A percentile compares a stretch with the other conserved stretches of the same genome.
Conservation (phyloP, 1,140 invertebrate species). For the Drosophila micromelanica region DNA sequence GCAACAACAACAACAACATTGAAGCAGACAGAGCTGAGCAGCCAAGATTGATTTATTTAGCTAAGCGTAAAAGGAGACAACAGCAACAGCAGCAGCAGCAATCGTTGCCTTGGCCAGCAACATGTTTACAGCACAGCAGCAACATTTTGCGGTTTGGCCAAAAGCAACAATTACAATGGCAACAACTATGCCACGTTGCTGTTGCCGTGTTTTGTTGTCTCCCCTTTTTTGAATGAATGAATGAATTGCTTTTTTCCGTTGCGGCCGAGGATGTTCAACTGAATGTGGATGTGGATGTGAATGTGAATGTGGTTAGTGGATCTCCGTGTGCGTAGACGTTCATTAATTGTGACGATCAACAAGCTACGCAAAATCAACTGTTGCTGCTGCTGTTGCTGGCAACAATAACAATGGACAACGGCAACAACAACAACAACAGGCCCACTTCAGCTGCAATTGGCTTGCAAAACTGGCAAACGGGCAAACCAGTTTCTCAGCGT, state of each 20-base stretch:
- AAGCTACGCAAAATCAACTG: conserved; percentile 76
- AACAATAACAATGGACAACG: conserved; percentile 42
- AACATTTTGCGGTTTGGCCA: conserved; percentile 76
- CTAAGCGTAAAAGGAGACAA: conserved; percentile 76
- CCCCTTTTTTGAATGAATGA: conserved; percentile 65
- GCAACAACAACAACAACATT: conserved; percentile 15
- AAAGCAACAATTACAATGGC: conserved; percentile 73
- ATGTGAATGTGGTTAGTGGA: conserved; percentile 73
- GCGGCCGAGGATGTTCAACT: conserved; percentile 33
- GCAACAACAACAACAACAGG: conserved; percentile 32
- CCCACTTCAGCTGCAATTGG: conserved; percentile 63
- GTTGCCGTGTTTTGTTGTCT: conserved; percentile 44
- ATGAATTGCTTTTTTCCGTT: conserved; percentile 80
- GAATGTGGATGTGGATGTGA: conserved; percentile 54
- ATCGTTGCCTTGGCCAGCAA: conserved; percentile 13
- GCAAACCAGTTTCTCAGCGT: conserved; percentile 57
- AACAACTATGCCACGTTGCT: conserved; percentile 40
- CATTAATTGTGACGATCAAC: conserved; percentile 82
- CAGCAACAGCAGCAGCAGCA: conserved; percentile 27
- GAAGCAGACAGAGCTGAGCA: not conserved
- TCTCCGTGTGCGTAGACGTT: conserved; percentile 80
- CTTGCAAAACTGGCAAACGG: conserved; percentile 18
- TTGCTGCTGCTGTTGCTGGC: conserved; percentile 23
- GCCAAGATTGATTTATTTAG: conserved; percentile 77
- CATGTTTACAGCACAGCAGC: conserved; percentile 37